These are phyloP conservation scores for Eulacestoma nigropectus DNA, from an alignment of 2,113 vertebrate species.

Conservation along the genomic window DNA sequence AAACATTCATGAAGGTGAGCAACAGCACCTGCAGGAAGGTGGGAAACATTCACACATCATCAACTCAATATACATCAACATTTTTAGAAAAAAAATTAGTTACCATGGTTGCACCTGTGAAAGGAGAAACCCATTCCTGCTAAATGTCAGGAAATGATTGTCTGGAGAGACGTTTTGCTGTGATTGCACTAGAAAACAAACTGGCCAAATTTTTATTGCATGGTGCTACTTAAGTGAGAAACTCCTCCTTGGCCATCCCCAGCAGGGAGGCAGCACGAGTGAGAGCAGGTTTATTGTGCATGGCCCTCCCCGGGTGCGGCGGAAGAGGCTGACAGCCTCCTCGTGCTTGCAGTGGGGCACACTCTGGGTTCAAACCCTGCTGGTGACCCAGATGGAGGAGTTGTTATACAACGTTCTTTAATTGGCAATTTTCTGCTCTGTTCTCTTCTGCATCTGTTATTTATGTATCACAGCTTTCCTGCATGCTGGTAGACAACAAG, in stretches of 20 bases:
- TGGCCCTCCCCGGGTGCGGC: neutral
- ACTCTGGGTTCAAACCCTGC: conserved; percentile 43
- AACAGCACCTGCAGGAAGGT: neutral
- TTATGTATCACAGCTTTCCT: conserved; percentile 46
- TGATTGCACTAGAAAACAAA: neutral
- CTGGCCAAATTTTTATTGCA: neutral
- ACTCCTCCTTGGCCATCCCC: neutral
- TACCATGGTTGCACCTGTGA: neutral
- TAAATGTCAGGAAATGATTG: neutral
- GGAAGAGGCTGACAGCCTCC: neutral
- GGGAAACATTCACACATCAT: neutral
- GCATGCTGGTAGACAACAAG: conserved; percentile 26
- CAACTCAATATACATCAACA: neutral
- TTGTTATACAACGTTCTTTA: conserved; percentile 27
- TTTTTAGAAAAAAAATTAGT: neutral
- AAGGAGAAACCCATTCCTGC: neutral
- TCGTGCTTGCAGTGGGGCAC: neutral
- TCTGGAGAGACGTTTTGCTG: neutral
- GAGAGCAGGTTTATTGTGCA: neutral
- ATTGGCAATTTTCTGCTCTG: conserved; percentile 59
- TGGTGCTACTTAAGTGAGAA: neutral
- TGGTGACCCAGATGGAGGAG: conserved; percentile 60
- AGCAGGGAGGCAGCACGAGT: neutral
- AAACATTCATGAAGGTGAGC: neutral
- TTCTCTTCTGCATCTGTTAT: conserved; percentile 61